A percentile compares a stretch with the other conserved stretches of the same genome.
phyloP scores from a whole-genome alignment of 2,113 vertebrate species.

The Tonatia bakeri region DNA sequence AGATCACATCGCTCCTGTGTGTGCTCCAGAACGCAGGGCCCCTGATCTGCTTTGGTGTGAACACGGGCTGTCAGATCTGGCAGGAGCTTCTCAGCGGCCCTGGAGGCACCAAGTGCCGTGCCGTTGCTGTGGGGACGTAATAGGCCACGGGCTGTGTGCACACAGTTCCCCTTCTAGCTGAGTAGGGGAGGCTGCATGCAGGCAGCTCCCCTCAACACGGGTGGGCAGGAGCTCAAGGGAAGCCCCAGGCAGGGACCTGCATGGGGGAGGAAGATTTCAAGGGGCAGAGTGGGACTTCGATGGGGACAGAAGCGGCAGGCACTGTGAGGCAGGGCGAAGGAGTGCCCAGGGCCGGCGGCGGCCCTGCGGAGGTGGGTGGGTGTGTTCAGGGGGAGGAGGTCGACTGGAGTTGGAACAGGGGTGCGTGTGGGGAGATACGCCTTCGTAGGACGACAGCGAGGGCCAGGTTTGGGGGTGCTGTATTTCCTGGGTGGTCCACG shows the following conservation, averaged over 20 bases:
- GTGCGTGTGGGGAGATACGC: background rate
- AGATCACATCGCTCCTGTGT: background rate
- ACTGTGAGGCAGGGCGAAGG: background rate
- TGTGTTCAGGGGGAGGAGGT: background rate
- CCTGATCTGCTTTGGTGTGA: background rate
- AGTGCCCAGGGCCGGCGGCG: rapidly evolving
- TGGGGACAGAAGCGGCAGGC: background rate
- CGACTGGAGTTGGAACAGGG: too few relatives aligned
- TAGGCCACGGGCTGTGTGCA: background rate
- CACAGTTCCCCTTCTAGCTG: rapidly evolving
- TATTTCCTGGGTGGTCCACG: background rate
- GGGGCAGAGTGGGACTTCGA: background rate
- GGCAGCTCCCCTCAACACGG: background rate
- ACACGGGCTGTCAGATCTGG: background rate
- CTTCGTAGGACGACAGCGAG: background rate
- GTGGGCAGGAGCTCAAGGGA: background rate
- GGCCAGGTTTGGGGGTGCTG: background rate
- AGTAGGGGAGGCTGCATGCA: background rate
- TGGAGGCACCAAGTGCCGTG: rapidly evolving
- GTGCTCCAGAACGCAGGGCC: background rate
- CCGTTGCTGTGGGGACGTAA: background rate
- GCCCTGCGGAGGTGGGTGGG: background rate
- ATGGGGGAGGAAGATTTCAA: background rate
- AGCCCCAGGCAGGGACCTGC: too few relatives aligned
- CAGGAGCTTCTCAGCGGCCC: rapidly evolving